phyloP scores from a whole-genome alignment of 2,888 invertebrate species.

The Dasysyrphus tricinctus region DNA sequence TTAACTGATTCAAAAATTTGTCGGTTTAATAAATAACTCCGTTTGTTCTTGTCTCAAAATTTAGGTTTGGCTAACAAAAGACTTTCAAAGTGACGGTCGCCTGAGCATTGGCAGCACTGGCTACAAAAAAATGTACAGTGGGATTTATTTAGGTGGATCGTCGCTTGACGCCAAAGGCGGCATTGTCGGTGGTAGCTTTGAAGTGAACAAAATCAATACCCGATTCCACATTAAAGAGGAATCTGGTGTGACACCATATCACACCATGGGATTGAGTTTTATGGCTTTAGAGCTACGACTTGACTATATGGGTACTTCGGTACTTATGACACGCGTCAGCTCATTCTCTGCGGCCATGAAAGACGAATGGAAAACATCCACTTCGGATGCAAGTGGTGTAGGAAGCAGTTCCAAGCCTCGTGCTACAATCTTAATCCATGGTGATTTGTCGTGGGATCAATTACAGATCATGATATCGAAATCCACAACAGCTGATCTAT shows the following conservation, averaged over 20 bases:
- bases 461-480: slow-evolving; percentile 98
- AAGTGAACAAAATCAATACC: slow-evolving; percentile 94
- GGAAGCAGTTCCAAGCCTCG: slow-evolving; percentile 83
- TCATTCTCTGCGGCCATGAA: slow-evolving; percentile 90
- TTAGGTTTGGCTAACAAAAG: slow-evolving; percentile 93
- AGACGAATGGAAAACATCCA: slow-evolving; percentile 92
- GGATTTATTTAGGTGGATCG: slow-evolving; percentile 94
- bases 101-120: slow-evolving; percentile 97
- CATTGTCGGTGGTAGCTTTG: slow-evolving; percentile 98
- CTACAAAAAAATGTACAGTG: slow-evolving; percentile 95
- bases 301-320: slow-evolving; percentile 99
- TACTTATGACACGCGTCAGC: slow-evolving; percentile 95
- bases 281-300: slow-evolving; percentile 94
- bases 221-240: slow-evolving; percentile 95
- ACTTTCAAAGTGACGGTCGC: slow-evolving; percentile 95
- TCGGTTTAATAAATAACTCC: not conserved
- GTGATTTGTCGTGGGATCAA: slow-evolving; percentile 97
- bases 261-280: slow-evolving; percentile 91
- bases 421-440: slow-evolving; percentile 95
- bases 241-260: slow-evolving; percentile 94
- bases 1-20: not conserved
- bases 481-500: slow-evolving; percentile 97
- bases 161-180: slow-evolving; percentile 98
- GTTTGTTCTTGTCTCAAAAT: not conserved
- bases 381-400: slow-evolving; percentile 83